Base-by-base conservation (phyloP, 2,797 vertebrate genomes). In the Pampus argenteus region DNA sequence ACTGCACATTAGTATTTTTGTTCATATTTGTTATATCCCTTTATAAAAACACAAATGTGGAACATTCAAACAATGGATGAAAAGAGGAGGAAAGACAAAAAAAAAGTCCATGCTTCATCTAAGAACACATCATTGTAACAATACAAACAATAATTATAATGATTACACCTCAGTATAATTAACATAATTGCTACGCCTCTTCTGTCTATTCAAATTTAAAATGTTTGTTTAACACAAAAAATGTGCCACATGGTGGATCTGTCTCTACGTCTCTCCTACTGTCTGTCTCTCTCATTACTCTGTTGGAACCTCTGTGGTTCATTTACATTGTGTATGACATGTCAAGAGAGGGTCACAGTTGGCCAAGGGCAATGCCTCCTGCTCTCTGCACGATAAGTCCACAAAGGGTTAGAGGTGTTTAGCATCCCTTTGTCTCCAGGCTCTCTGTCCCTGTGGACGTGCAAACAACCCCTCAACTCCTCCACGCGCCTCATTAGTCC, bases 371-470 rank as follows among this genome's bases (percentile, higher is more conserved):
- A 56, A 57, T 73, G 78, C 58, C 78, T 74, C 65, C 63, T 68
- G 50, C 51, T 75, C 60, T 42, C 42, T 3, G 57, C 55, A 64
- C 4, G 26, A 51, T 69, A 50, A 71, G 49, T 83, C 77, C 70
- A 78, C 81, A 76, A 81, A 87, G 81, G 60, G 54, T 72, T 63
- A 58, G 20, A 44, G 77, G 58, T 81, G 58, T 88, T 91, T 76
- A 88, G 78, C 78, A 84, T 88, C 61, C 78, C 83, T 91, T 88
- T 89, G 86, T 88, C 78, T 86, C 66, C 36, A 9, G 36, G n/a
- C 70, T 76, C 50, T 57, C 64, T 15, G 8, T 84, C 88, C 83
- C 88, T 22, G 47, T 42, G 55, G 82, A 68, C 63, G 55, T 26
- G 17, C n/a, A 51, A 52, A 55, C 74, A 66, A 28, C 45, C 61